Percentiles rank a stretch among this genome's conserved stretches.
phyloP scores from a whole-genome alignment of 2,888 invertebrate genomes.

The Griposia aprilina region DNA sequence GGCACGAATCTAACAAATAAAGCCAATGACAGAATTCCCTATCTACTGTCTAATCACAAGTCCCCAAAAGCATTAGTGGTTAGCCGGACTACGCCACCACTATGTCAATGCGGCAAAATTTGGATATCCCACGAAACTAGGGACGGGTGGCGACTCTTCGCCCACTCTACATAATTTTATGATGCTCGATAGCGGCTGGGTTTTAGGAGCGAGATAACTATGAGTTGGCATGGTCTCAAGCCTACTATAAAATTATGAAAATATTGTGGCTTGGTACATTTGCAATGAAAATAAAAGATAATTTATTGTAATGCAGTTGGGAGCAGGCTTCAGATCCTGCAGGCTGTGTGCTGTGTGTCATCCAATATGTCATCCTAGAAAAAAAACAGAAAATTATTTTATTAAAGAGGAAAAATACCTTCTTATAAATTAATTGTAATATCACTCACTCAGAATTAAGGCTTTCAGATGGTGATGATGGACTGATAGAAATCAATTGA shows the following conservation, averaged over 20 bases:
- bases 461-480: neutral
- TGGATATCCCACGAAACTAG: slow-evolving; percentile 62
- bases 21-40: neutral
- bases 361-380: slow-evolving; percentile 52
- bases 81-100: slow-evolving; percentile 8
- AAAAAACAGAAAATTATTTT: slow-evolving; percentile 33
- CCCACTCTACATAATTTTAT: slow-evolving; percentile 72
- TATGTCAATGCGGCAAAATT: slow-evolving; percentile 55
- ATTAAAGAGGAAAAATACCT: slow-evolving; percentile 17
- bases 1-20: neutral
- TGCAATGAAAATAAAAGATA: slow-evolving; percentile 70
- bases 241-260: slow-evolving; percentile 76
- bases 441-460: too few species aligned
- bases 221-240: slow-evolving; percentile 75
- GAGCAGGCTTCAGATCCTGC: slow-evolving; percentile 33
- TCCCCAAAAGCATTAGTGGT: slow-evolving; percentile 36
- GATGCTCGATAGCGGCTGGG: slow-evolving; percentile 68
- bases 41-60: slow-evolving; percentile 2
- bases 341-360: slow-evolving; percentile 16
- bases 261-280: slow-evolving; percentile 71
- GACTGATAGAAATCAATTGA: neutral
- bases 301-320: slow-evolving; percentile 70
- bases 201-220: slow-evolving; percentile 74
- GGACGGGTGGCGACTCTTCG: slow-evolving; percentile 63
- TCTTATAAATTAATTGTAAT: too few species aligned